phyloP scores from a whole-genome alignment of 2,797 vertebrate genomes.

The Chloroceryle amazona region DNA sequence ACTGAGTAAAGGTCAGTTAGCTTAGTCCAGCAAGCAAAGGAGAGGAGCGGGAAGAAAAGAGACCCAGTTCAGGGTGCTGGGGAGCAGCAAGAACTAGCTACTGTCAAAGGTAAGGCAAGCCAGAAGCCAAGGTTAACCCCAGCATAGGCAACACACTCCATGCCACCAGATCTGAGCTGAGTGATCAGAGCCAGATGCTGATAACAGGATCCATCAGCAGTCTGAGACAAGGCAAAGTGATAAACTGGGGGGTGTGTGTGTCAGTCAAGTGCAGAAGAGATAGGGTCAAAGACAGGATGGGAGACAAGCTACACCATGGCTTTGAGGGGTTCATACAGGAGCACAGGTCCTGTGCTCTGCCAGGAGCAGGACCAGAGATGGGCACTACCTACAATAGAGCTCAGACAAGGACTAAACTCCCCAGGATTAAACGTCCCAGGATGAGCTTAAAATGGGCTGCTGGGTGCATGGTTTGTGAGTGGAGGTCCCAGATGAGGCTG shows the following conservation, averaged over 20 bases:
- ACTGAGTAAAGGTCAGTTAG: not conserved
- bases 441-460: not conserved
- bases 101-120: not conserved
- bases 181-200: not conserved
- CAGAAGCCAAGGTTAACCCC: not conserved
- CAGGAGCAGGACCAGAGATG: not conserved
- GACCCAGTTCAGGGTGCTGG: not conserved
- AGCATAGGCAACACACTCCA: accelerated
- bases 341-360: not conserved
- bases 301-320: not conserved
- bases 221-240: not conserved
- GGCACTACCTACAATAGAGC: not conserved
- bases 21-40: not conserved
- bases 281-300: not conserved
- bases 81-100: not conserved
- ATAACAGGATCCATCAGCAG: not conserved
- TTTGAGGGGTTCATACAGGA: not conserved
- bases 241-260: not conserved
- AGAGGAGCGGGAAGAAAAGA: not conserved
- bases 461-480: not conserved
- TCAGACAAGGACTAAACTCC: not conserved
- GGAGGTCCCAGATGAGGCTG: not conserved
- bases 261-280: not conserved
- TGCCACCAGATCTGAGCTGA: not conserved
- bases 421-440: not conserved